Conservation (phyloP, 1,140 invertebrate genomes). For the Scaptodrosophila lebanonensis region DNA sequence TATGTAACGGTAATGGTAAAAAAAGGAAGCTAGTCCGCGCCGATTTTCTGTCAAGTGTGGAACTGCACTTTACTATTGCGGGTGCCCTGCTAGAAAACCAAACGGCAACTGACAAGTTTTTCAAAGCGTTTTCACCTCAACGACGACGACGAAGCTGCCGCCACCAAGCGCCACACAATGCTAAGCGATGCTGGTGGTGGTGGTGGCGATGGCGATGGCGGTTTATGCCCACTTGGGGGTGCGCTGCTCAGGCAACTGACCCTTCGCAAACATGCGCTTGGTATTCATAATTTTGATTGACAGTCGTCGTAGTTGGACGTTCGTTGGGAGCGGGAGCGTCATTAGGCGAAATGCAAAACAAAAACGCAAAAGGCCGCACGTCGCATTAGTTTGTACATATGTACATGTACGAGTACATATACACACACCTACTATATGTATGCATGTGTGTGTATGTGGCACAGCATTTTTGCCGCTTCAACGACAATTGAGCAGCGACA, state of each 20-base stretch:
- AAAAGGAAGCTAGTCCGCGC: not conserved
- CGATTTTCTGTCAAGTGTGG: not conserved
- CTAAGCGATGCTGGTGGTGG: constrained; percentile 3
- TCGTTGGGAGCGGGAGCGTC: not conserved
- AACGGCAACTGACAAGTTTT: constrained; percentile 58
- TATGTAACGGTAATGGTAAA: not conserved
- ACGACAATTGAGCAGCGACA: constrained; percentile 6
- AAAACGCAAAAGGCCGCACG: constrained; percentile 47
- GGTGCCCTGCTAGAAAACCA: constrained; percentile 38
- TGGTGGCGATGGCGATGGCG: constrained; percentile 16
- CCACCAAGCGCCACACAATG: not conserved
- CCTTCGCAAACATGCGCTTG: constrained; percentile 24
- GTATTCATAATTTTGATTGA: constrained; percentile 73
- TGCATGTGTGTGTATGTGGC: constrained; percentile 10
- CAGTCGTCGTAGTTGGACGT: constrained; percentile 31
- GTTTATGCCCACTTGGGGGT: constrained; percentile 1
- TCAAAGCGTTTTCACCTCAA: constrained; percentile 30
- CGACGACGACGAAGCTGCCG: constrained; percentile 1
- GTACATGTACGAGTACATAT: too few species aligned
- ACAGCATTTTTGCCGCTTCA: constrained; percentile 69
- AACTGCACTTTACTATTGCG: constrained; percentile 11
- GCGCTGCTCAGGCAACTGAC: constrained; percentile 44
- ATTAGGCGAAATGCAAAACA: constrained; percentile 15
- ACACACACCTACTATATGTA: too few species aligned
- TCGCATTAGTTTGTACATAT: too few species aligned